phyloP scores from a whole-genome alignment of 2,113 vertebrate species.

The Cryptomyrus ogoouensis region DNA sequence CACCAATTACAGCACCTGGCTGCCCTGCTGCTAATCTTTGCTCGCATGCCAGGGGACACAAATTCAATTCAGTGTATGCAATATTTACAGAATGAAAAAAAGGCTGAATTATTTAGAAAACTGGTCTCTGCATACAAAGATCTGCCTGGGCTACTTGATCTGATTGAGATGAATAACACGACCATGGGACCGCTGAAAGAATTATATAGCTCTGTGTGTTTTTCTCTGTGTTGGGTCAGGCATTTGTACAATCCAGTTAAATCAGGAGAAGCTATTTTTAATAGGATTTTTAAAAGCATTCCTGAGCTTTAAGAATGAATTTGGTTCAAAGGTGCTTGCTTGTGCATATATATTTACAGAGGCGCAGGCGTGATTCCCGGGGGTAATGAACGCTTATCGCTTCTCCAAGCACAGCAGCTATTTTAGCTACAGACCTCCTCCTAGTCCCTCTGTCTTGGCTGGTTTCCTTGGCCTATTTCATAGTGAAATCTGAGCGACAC shows the following conservation, averaged over 20 bases:
- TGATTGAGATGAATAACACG: background rate
- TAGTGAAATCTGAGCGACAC: background rate
- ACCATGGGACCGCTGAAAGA: background rate
- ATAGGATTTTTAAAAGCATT: background rate
- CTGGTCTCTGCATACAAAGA: background rate
- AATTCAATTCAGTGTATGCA: constrained; percentile 13
- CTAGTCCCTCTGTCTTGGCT: background rate
- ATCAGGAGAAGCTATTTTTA: background rate
- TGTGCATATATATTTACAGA: background rate
- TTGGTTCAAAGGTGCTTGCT: background rate
- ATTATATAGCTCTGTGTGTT: background rate
- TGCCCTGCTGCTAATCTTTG: background rate
- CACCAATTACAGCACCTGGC: constrained; percentile 11
- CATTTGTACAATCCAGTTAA: background rate
- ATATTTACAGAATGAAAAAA: constrained; percentile 22
- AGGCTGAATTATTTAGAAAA: constrained; percentile 23
- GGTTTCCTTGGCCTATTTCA: background rate
- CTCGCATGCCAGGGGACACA: constrained; percentile 12
- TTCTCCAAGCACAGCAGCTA: background rate
- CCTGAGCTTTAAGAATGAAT: background rate
- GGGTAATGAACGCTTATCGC: background rate
- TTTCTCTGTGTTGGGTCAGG: background rate
- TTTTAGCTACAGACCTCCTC: background rate
- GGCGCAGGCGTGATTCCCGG: background rate
- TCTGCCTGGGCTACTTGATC: background rate